These are phyloP conservation scores for Ophion slaviceki DNA, from an alignment of 2,888 invertebrate genomes.

Conservation along the genomic window DNA sequence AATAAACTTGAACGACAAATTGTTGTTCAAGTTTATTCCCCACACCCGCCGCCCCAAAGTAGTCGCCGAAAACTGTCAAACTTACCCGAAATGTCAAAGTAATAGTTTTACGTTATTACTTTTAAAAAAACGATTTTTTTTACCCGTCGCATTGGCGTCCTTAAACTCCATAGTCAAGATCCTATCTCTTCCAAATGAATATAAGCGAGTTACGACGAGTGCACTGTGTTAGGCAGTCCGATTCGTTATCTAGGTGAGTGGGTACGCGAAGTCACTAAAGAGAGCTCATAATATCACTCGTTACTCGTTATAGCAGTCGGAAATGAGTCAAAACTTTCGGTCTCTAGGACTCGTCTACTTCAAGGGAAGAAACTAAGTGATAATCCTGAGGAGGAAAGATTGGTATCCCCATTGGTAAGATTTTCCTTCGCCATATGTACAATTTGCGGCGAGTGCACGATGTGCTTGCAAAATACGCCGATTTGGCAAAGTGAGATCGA, in stretches of 20 bases:
- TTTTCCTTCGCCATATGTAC: not conserved
- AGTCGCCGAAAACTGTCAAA: too few species aligned
- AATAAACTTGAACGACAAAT: too few species aligned
- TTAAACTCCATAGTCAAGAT: slow-evolving; percentile 24
- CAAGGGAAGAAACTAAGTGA: slow-evolving; percentile 36
- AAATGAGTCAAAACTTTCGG: slow-evolving; percentile 27
- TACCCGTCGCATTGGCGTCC: too few species aligned
- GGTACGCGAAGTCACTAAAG: slow-evolving; percentile 57
- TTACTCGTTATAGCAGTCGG: slow-evolving; percentile 46
- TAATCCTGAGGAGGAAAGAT: slow-evolving; percentile 43
- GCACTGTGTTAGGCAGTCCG: slow-evolving; percentile 11
- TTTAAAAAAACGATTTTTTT: too few species aligned
- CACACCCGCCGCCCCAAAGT: too few species aligned
- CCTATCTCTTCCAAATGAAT: slow-evolving; percentile 50
- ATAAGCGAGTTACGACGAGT: slow-evolving; percentile 49
- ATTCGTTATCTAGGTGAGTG: slow-evolving; percentile 48
- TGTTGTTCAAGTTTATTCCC: too few species aligned
- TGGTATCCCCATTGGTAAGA: slow-evolving; percentile 14
- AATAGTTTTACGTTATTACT: too few species aligned
- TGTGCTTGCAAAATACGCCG: slow-evolving; percentile 46
- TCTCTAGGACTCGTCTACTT: slow-evolving; percentile 28
- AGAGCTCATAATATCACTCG: slow-evolving; percentile 48
- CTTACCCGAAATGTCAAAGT: too few species aligned
- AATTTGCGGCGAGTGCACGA: too few species aligned
- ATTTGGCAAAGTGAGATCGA: slow-evolving; percentile 42